Evolutionary conservation across 2,113 vertebrate genomes (phyloP), one percentile per base, ranked within the genome.

Genomic region (Stomatorhinus ivindoensis): DNA sequence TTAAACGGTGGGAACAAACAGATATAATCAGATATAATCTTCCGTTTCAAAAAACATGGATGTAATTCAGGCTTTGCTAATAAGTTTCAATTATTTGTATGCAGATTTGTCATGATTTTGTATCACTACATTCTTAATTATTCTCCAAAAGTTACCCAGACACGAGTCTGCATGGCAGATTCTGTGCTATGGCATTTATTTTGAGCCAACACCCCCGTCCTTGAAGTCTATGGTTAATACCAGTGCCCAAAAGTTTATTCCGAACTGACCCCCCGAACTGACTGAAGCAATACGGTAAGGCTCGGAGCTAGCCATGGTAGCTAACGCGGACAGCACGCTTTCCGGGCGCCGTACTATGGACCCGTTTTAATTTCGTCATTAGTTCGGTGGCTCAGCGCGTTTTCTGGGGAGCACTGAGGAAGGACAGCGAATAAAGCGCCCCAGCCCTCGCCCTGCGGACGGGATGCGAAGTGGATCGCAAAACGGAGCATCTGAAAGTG

Each of bases 331-430:
- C 73, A 19, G 31, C 15, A 17, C 15, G 11, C 31, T 3, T 17
- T 19, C 35, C 19, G 31, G 31, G 73, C 6, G 35, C 15, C 17
- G 35, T 39, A 5, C 15, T 61, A 39, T 31, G 8, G 82, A 61
- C 76, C 87, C 58, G 55, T 88, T 83, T 89, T 89, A 6, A 80
- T 88, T 90, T 83, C 42, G 21, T 89, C 86, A 88, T 91, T 87
- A 58, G 13, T 76, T 76, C 31, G 42, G n/a, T 1, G 35, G 31
- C 35, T 39, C 19, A 17, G 50, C 21, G 46, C 13, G 17, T 48
- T 27, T 69, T 69, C 65, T n/a, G 39, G 21, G 85, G 48, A 21
- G 39, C 87, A 21, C n/a, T 88, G 48, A 88, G 58, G 65, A 65
- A 89, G 85, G n/a, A 48, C 9, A 2, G 31, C 1, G 19, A 82